Conservation (phyloP, 2,888 invertebrate genomes). For the Siphonodentalium dalli region DNA sequence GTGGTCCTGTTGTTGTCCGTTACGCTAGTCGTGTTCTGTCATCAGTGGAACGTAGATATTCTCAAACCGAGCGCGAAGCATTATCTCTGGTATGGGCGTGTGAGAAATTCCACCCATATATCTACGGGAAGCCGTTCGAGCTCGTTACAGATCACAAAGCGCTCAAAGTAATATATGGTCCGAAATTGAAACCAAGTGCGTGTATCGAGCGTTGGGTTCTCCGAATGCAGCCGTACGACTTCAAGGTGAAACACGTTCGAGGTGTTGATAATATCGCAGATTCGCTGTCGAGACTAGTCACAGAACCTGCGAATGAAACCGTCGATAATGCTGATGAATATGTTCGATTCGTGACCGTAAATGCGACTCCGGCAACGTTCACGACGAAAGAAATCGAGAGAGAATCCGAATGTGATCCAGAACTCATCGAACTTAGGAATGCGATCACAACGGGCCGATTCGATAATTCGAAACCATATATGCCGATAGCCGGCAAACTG, state of each 20-base stretch:
- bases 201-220: slow-evolving; percentile 42
- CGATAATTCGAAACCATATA: slow-evolving; percentile 11
- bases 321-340: neutral
- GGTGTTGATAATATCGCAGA: slow-evolving; percentile 27
- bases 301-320: neutral
- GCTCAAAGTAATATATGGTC: slow-evolving; percentile 34
- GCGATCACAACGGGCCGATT: slow-evolving; percentile 3
- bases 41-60: too few relatives aligned
- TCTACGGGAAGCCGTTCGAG: slow-evolving; percentile 33
- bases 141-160: slow-evolving; percentile 46
- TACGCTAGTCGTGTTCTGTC: slow-evolving; percentile 28
- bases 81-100: slow-evolving; percentile 36
- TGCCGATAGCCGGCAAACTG: slow-evolving; percentile 16
- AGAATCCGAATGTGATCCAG: slow-evolving; percentile 16
- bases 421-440: slow-evolving; percentile 11
- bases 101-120: slow-evolving; percentile 39
- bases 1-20: slow-evolving; percentile 12
- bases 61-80: slow-evolving; percentile 35
- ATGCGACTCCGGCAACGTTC: neutral
- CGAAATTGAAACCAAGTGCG: slow-evolving; percentile 38
- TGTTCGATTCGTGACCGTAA: neutral
- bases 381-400: slow-evolving; percentile 25
- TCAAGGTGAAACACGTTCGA: slow-evolving; percentile 21
- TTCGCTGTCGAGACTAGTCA: slow-evolving; percentile 17
- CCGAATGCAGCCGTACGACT: slow-evolving; percentile 30